A percentile compares a stretch with the other conserved stretches of the same genome.
Conservation (phyloP, 2,888 invertebrate species). For the Phengaris alcon region DNA sequence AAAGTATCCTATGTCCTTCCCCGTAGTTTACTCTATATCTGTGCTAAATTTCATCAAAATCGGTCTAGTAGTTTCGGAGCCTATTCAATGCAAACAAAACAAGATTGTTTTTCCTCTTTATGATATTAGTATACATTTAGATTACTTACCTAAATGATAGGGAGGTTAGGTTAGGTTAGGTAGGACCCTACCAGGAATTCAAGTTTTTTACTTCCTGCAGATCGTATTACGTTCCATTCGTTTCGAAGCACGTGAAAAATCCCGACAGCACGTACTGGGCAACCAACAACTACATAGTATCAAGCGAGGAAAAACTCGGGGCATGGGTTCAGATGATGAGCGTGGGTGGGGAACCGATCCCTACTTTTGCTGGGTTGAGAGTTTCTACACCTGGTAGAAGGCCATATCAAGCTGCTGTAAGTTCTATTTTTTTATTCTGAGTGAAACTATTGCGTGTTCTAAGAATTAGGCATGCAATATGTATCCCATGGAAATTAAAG, state of each 20-base stretch:
- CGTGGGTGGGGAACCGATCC: slow-evolving; percentile 78
- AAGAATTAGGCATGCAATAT: not conserved
- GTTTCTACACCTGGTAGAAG: slow-evolving; percentile 64
- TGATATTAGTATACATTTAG: too few species aligned
- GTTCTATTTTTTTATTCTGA: slow-evolving; percentile 36
- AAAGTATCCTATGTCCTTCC: too few species aligned
- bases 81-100: too few species aligned
- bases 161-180: too few species aligned
- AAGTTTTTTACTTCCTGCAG: slow-evolving; percentile 55
- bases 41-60: too few species aligned
- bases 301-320: slow-evolving; percentile 81
- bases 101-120: too few species aligned
- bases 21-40: too few species aligned
- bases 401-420: slow-evolving; percentile 81
- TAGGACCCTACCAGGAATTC: too few species aligned
- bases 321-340: slow-evolving; percentile 72
- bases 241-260: slow-evolving; percentile 80
- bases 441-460: not conserved
- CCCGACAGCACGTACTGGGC: slow-evolving; percentile 81
- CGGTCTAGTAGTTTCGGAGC: too few species aligned
- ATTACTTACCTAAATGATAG: too few species aligned
- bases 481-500: too few species aligned
- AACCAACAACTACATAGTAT: slow-evolving; percentile 85
- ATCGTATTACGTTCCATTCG: slow-evolving; percentile 81
- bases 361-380: slow-evolving; percentile 74